A percentile compares a stretch with the other conserved stretches of the same genome.
These are phyloP conservation scores for Apodemus speciosus DNA, from an alignment of 2,113 vertebrate species.

Conservation along the genomic window DNA sequence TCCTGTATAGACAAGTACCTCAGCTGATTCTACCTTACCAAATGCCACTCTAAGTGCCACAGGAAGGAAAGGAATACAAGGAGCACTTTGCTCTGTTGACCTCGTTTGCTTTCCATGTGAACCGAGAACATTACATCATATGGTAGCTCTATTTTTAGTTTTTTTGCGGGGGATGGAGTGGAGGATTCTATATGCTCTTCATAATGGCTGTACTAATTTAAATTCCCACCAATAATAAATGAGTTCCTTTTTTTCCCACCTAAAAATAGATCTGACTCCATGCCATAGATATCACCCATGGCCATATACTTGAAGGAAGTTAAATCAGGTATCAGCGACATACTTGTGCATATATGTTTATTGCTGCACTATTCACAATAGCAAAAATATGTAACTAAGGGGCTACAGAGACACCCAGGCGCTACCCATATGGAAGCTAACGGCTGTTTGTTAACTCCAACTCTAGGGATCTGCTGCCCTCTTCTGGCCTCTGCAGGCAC, in stretches of 20 bases:
- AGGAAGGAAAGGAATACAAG: background rate
- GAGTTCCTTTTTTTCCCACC: background rate
- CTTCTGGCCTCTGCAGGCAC: background rate
- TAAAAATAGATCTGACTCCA: background rate
- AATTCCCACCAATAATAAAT: background rate
- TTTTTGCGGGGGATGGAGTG: background rate
- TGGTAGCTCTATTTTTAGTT: background rate
- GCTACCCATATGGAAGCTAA: background rate
- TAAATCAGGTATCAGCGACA: background rate
- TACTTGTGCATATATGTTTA: background rate
- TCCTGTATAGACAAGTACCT: background rate
- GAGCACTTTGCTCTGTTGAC: background rate
- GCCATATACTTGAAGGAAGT: background rate
- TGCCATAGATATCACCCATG: background rate
- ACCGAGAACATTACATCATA: background rate
- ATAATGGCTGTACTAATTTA: background rate
- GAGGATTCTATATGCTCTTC: background rate
- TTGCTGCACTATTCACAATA: background rate
- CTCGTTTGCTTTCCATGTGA: background rate
- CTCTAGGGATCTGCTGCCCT: background rate
- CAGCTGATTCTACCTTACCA: background rate
- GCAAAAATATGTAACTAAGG: background rate
- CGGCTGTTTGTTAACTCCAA: background rate
- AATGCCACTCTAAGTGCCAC: background rate
- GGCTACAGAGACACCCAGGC: background rate